Evolutionary conservation across 2,888 invertebrate genomes (phyloP).

Genomic region (Ectropis crepuscularia): DNA sequence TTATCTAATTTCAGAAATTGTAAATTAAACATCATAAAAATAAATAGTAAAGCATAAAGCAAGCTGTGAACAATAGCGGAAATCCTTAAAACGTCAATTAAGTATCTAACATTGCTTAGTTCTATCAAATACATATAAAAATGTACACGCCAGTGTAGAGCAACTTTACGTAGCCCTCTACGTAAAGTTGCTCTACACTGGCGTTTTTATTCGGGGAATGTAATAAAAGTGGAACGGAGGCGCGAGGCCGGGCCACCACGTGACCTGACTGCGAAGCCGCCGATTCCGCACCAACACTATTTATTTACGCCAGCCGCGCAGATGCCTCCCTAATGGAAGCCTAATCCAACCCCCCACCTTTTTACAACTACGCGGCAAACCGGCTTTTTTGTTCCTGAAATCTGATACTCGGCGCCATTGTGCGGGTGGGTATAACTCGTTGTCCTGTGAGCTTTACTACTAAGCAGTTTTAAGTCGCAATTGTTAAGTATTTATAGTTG

Average conservation of each 20-base stretch:
- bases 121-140: not conserved
- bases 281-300: conserved; percentile 61
- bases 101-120: too few relatives aligned
- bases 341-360: conserved; percentile 53
- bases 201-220: conserved; percentile 73
- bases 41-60: too few relatives aligned
- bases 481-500: too few relatives aligned
- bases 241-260: conserved; percentile 61
- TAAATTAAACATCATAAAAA: too few relatives aligned
- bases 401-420: too few relatives aligned
- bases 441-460: too few relatives aligned
- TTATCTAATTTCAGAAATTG: too few relatives aligned
- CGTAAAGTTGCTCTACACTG: too few relatives aligned
- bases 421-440: too few relatives aligned
- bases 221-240: conserved; percentile 73
- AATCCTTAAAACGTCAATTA: too few relatives aligned
- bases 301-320: conserved; percentile 65
- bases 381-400: not conserved
- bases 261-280: conserved; percentile 67
- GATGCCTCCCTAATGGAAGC: conserved; percentile 55
- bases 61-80: too few relatives aligned
- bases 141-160: conserved; percentile 50
- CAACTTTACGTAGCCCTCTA: conserved; percentile 57
- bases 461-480: too few relatives aligned
- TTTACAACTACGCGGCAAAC: conserved; percentile 21